Conservation (phyloP, 2,888 invertebrate genomes). For the Odontocolon sp. region DNA sequence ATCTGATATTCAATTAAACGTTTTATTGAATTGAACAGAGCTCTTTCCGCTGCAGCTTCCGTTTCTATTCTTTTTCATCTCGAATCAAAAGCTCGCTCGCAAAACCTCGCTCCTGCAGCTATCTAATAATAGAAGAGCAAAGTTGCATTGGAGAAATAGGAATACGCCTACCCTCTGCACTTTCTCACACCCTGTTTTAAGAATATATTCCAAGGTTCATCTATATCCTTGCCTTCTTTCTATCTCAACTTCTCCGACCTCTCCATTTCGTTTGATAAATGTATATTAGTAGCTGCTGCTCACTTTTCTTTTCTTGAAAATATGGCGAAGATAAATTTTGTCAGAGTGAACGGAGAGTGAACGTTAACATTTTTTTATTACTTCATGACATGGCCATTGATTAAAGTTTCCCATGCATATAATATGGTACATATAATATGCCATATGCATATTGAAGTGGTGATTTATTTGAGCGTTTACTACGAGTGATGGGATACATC, state of each 20-base stretch:
- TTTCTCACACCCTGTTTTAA: constrained; percentile 58
- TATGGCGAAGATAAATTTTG: too few species aligned
- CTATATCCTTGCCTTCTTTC: background rate
- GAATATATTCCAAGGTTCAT: constrained; percentile 59
- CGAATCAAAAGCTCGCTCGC: too few species aligned
- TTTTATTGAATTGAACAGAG: too few species aligned
- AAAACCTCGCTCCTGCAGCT: constrained; percentile 45
- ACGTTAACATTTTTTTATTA: too few species aligned
- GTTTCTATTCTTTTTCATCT: constrained; percentile 13
- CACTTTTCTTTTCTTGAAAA: too few species aligned
- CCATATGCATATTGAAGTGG: constrained; percentile 25
- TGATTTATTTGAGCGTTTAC: constrained; percentile 52
- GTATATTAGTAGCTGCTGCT: background rate
- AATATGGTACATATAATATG: background rate
- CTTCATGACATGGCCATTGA: background rate
- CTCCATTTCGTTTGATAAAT: constrained; percentile 1
- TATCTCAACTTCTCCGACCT: background rate
- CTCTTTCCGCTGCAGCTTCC: constrained; percentile 8
- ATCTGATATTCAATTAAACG: constrained; percentile 30
- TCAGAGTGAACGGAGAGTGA: too few species aligned
- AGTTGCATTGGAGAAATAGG: constrained; percentile 64
- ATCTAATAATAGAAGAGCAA: constrained; percentile 69
- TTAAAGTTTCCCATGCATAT: background rate
- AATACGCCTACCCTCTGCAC: constrained; percentile 68
- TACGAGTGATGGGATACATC: constrained; percentile 51